A percentile compares a stretch with the other conserved stretches of the same genome.
Evolutionary conservation across 37 sponge, comb jelly and placozoan genomes (phyloP).

Genomic region (Theonella swinhoei): DNA sequence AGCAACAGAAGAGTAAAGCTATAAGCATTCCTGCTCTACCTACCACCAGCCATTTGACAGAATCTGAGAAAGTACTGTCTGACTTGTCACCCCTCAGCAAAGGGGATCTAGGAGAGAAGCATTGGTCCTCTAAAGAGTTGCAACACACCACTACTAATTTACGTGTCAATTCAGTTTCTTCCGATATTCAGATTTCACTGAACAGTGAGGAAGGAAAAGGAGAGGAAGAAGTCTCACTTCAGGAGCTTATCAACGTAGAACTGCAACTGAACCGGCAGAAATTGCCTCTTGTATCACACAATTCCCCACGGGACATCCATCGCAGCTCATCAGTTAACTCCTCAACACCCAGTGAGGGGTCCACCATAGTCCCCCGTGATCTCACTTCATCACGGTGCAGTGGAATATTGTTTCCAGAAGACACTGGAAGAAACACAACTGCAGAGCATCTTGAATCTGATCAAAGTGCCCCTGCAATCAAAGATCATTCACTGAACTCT

Average conservation of each 20-base stretch:
- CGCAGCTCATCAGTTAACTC: not conserved
- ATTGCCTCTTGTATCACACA: not conserved
- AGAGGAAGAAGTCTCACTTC: not conserved
- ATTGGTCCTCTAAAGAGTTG: not conserved
- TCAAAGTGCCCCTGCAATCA: too few relatives aligned
- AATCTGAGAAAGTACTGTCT: not conserved
- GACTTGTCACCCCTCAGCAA: not conserved
- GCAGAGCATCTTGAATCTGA: too few relatives aligned
- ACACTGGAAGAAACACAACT: too few relatives aligned
- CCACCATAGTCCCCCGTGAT: constrained; percentile 18
- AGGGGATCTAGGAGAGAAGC: not conserved
- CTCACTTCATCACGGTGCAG: not conserved
- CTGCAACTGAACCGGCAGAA: not conserved
- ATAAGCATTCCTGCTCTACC: not conserved
- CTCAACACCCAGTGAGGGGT: constrained; percentile 25
- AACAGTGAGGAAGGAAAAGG: not conserved
- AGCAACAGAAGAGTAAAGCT: not conserved
- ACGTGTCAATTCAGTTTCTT: not conserved
- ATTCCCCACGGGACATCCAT: not conserved
- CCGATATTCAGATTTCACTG: not conserved
- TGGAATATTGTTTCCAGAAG: not conserved
- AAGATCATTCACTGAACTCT: too few relatives aligned
- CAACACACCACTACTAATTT: not conserved
- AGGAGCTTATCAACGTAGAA: not conserved
- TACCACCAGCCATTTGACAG: not conserved